Conservation (phyloP, 2,113 vertebrate genomes). For the Amazona vittata region DNA sequence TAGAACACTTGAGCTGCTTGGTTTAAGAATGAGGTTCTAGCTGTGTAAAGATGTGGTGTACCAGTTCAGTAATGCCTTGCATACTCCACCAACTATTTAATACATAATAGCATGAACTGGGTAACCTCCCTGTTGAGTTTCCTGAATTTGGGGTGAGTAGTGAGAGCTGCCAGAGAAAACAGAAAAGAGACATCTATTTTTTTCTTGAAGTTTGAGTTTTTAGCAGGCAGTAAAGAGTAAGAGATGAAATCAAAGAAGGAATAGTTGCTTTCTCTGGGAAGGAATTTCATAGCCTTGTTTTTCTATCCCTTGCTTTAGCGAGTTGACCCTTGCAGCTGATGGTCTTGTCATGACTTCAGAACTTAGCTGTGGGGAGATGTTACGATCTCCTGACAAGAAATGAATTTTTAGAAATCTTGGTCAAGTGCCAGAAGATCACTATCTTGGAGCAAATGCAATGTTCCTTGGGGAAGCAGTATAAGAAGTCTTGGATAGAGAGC, state of each 20-base stretch:
- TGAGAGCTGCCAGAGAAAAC: neutral
- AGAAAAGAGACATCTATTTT: neutral
- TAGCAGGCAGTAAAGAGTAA: neutral
- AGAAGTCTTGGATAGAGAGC: neutral
- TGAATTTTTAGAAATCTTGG: conserved; percentile 1
- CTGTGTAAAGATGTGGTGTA: neutral
- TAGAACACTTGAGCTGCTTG: neutral
- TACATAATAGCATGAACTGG: neutral
- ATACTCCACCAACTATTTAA: neutral
- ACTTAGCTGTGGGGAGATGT: neutral
- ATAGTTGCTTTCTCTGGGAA: neutral
- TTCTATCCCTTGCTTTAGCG: neutral
- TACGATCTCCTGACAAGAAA: neutral
- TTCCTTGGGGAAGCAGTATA: neutral
- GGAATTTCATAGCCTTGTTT: neutral
- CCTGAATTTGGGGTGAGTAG: neutral
- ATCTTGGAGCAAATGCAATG: neutral
- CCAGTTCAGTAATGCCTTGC: neutral
- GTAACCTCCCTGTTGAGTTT: neutral
- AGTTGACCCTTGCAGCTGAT: neutral
- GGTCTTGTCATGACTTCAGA: neutral
- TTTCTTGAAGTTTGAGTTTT: neutral
- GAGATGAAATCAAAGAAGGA: neutral
- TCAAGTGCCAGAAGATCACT: neutral
- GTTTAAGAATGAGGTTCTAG: neutral